Evolutionary conservation across 2,797 vertebrate genomes (phyloP), one percentile per base, ranked within the genome.

Genomic region (Enteromius paludinosus): DNA sequence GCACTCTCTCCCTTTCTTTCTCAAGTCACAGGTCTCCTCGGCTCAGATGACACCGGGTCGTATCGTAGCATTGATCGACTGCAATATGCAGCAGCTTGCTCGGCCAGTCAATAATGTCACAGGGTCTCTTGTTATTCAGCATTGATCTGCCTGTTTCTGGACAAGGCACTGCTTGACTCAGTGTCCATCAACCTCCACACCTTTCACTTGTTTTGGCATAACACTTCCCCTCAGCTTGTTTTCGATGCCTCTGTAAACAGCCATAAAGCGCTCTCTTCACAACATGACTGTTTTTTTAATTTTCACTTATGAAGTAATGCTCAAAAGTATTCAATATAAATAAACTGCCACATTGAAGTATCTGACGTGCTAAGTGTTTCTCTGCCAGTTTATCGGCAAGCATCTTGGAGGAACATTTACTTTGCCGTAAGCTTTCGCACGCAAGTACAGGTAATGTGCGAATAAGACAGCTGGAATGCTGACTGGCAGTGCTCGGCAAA

Each of bases 61-160:
- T 89, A 89, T 90, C 85, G 84, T 74, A 89, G 38, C 41, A 93
- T 94, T 87, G 91, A 94, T 91, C 88, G 6, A 47, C 49, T 38
- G 73, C 87, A 89, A 91, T 87, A 89, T 92, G 89, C 87, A 89
- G 89, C 81, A 86, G 89, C 86, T 85, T 89, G 83, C 88, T 86
- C 84, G 84, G 87, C 81, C 56, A 91, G 88, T 93, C 91, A 85
- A 93, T 93, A 93, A 92, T 92, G 92, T 92, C 90, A 90, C 91
- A 78, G 87, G 90, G 89, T 89, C 90, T 91, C 92, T 93, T 92
- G 91, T 92, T 93, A 92, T 91, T 91, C 91, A 3, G 64, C 84
- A 94, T 94, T 69, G 92, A 95, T 93, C 90, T 69, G 28, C 70
- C 69, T 30, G 69, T 43, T 9, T 82, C 45, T 25, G 82, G 78